Base-by-base conservation (phyloP, 2,888 invertebrate genomes). In the Spodoptera littoralis region DNA sequence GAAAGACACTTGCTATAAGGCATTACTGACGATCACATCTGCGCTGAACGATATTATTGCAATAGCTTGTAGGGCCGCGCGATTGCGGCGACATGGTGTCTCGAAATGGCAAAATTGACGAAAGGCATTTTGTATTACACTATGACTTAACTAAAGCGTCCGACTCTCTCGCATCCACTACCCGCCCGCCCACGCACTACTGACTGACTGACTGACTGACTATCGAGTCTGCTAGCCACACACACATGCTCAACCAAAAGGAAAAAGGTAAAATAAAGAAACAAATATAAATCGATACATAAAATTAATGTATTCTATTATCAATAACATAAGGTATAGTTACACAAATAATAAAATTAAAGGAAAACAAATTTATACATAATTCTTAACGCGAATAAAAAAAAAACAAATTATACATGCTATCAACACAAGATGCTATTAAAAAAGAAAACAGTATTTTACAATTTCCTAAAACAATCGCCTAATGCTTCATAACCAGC, bases 241-340 rank as follows among this genome's bases (percentile, higher is more conserved):
- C 66, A 55, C 36, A 47, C 24, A 65, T 60, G 49, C 80, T 76
- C 81, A 82, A 84, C 79, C 82, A 82, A 73, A 66, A 59, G 68
- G 75, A 76, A 84, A 36, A 85, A 84, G 82, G 83, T 84, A 86
- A 88, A 88, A 85, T 78, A 91, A 91, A 90, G 86, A 89, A 92
- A 93, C 90, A 88, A 85, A 87, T 60, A 83, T 75, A 77, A 77
- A 89, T 89, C 85, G 91, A 92, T 94, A 94, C 94, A 94, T 94
- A 94, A 93, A 94, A 93, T 93, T 91, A 94, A 87, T 94, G 94
- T 94, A 94, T 93, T 94, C 92, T 94, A 94, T 94, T 88, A 91
- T 93, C 93, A 92, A 94, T 94, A 94, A 94, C 94, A 94, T 94
- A 94, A 88, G 87, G 91, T 92, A 92, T 92, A 92, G 90, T 93